A percentile compares a stretch with the other conserved stretches of the same genome.
Evolutionary conservation across 2,888 invertebrate species (phyloP).

Genomic region (Branchellion lobata): DNA sequence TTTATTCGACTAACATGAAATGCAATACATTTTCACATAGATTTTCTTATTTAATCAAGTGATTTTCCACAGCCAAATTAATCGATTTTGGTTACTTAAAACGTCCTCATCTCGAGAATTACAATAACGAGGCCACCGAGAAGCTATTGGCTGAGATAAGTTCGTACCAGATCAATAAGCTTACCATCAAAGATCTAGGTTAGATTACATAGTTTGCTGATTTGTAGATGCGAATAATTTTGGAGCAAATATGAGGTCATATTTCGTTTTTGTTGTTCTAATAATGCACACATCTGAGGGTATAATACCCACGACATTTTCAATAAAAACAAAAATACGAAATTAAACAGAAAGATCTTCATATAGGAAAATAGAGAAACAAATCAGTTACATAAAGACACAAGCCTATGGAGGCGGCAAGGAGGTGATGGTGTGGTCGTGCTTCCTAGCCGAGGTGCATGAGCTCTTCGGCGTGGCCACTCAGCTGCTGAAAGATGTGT

Average conservation of each 20-base stretch:
- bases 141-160: background rate
- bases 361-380: slow-evolving; percentile 12
- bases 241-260: background rate
- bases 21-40: background rate
- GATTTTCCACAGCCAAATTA: background rate
- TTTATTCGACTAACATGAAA: too few species aligned
- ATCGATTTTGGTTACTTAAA: background rate
- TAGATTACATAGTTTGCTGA: background rate
- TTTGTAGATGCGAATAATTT: too few species aligned
- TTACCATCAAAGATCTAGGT: slow-evolving; percentile 12
- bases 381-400: background rate
- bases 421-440: slow-evolving; percentile 16
- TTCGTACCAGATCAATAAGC: slow-evolving; percentile 18
- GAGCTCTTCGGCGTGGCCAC: background rate
- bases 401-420: slow-evolving; percentile 12
- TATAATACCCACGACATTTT: background rate
- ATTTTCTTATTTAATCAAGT: background rate
- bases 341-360: background rate
- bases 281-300: too few species aligned
- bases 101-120: background rate
- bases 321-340: too few species aligned
- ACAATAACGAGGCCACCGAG: background rate
- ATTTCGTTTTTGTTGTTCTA: background rate
- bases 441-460: slow-evolving; percentile 1
- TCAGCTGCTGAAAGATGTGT: background rate